Conservation (phyloP, 2,888 invertebrate species). For the Calameuta idolon region DNA sequence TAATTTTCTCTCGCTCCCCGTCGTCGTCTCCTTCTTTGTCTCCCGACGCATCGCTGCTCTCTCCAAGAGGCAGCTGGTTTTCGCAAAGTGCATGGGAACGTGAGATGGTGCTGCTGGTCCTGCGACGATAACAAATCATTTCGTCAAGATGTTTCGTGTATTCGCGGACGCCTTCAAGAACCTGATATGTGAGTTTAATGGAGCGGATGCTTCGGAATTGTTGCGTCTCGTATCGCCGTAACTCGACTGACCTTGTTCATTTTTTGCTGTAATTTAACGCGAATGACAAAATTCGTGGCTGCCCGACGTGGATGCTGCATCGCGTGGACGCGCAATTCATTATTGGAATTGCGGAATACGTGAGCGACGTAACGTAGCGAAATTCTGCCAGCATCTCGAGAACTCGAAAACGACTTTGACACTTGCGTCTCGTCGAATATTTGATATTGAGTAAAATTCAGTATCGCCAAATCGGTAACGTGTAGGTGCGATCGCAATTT, state of each 20-base stretch:
- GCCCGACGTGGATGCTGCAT: background rate
- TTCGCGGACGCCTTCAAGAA: conserved; percentile 59
- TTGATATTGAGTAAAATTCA: background rate
- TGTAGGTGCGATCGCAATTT: background rate
- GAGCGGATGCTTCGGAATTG: background rate
- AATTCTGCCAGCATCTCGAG: background rate
- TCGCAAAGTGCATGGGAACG: background rate
- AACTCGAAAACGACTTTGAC: background rate
- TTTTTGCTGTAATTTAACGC: too few relatives aligned
- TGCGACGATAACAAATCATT: conserved; percentile 33
- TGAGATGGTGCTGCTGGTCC: conserved; percentile 37
- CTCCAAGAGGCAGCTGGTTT: background rate
- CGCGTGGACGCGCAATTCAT: conserved; percentile 1
- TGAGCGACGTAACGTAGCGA: conserved; percentile 31
- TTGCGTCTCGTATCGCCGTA: background rate
- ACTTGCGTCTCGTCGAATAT: background rate
- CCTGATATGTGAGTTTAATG: conserved; percentile 58
- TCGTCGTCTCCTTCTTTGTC: too few relatives aligned
- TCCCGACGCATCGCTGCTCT: background rate
- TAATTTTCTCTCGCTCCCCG: background rate
- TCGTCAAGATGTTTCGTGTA: conserved; percentile 57
- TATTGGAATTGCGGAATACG: conserved; percentile 25
- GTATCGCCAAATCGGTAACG: background rate
- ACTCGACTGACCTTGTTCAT: background rate
- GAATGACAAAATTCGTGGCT: background rate